Evolutionary conservation across 2,888 invertebrate species (phyloP), one percentile per base, ranked within the genome.

Genomic region (Eudemis profundana): DNA sequence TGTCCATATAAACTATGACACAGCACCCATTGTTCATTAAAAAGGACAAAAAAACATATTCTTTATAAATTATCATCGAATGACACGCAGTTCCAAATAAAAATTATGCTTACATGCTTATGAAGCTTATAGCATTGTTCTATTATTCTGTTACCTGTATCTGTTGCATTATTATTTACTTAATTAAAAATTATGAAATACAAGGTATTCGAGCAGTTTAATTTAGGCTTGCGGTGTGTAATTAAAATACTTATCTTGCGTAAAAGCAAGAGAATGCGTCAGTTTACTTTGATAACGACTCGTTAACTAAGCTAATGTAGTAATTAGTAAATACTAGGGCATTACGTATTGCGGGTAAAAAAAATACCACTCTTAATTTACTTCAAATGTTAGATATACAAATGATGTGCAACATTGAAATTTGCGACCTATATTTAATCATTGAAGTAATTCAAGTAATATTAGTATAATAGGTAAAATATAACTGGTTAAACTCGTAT

Each of bases 201-300:
- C 14, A 44, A 27, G 7, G n/a, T 29, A 33, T 29, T 57, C 17
- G 14, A 46, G 44, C 44, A 19, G 14, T 57, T 57, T 57, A 57
- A 57, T 47, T 46, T 46, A 33, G 44, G 19, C 33, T 21, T 19
- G 14, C 8, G 57, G 33, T 59, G 46, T 59, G 47, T 47, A 47
- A 59, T 59, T 59, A 47, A 59, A 59, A 47, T 47, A 21, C 7
- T 14, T 36, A 15, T 33, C 19, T 59, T 59, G 36, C 57, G 57
- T 59, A 44, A 56, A 56, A 17, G 46, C 56, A 46, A 1, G 8
- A 47, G 14, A 36, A 36, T 14, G 19, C 46, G 36, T 15, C n/a
- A 8, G 14, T 59, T 44, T 46, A 36, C 15, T 17, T 46, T 54
- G 42, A 56, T 44, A 42, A 56, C 29, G 15, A 59, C 46, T 59